Evolutionary conservation across 2,797 vertebrate species (phyloP), one percentile per base, ranked within the genome.

Genomic region (Acropternis orthonyx): DNA sequence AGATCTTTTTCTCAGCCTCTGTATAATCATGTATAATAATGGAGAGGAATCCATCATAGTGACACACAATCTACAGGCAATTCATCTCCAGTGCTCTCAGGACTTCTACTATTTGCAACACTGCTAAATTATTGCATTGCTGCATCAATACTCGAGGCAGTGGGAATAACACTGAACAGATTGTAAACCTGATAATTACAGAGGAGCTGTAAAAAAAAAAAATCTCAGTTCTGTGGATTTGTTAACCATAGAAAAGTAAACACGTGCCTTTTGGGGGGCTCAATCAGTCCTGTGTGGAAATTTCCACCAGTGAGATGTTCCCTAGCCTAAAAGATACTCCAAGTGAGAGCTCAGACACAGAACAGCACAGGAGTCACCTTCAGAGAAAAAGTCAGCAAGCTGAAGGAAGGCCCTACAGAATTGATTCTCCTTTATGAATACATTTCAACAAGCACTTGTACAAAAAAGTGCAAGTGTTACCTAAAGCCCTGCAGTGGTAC

Each of bases 41-140:
- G 41, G 83, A 82, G 73, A 67, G 23, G 46, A 94, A 94, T 94
- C 62, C 44, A 88, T 90, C 77, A 85, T 2, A 59, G 77, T 69
- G 95, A 92, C 88, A 95, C 24, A 55, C 59, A 52, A 82, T 58
- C 92, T 92, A 63, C 67, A 48, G 80, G 51, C 56, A 78, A 92
- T 90, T 86, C 9, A 79, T 93, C 84, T 79, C 44, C 54, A 58
- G 76, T 1, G 27, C 59, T 88, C 71, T 83, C 72, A 75, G 89
- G 74, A 88, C 66, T 78, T 72, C 46, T 34, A 44, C 0, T 2
- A 4, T 85, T 84, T 75, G 76, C 79, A 88, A 84, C 67, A 69
- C 28, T 0, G 8, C 62, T 75, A 62, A 89, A 85, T 80, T 44
- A 82, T 2, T 41, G 63, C 1, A 1, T 49, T 75, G 43, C 66